These are phyloP conservation scores for Copidosoma aretas DNA, from an alignment of 2,888 invertebrate species.

Conservation along the genomic window DNA sequence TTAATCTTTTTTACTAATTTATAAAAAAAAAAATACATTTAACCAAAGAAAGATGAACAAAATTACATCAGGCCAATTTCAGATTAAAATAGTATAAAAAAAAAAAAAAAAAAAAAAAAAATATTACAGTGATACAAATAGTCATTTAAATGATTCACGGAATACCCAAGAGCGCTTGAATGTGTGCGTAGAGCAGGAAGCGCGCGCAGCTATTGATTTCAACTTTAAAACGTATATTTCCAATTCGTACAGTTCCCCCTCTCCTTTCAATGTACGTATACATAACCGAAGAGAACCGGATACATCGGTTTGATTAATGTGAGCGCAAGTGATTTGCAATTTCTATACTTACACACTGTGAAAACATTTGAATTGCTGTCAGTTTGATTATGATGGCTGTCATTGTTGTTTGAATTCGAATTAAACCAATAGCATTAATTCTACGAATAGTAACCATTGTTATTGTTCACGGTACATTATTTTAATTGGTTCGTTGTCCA, in stretches of 20 bases:
- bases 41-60: neutral
- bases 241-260: conserved; percentile 43
- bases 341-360: conserved; percentile 3
- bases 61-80: neutral
- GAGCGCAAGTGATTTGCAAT: conserved; percentile 31
- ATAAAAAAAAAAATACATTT: neutral
- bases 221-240: conserved; percentile 52
- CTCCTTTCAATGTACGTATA: neutral
- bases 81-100: neutral
- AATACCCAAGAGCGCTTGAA: conserved; percentile 4
- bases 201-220: conserved; percentile 51
- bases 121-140: conserved; percentile 27
- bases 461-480: no score
- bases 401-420: no score
- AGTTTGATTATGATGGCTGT: no score
- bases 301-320: conserved; percentile 26
- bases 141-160: conserved; percentile 36
- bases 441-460: no score
- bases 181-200: neutral
- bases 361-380: neutral
- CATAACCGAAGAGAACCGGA: conserved; percentile 13
- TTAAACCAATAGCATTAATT: no score
- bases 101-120: conserved; percentile 1
- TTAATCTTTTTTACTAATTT: no score
- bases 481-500: no score